Conservation (phyloP, 2,888 invertebrate species). For the Drosophila mimica region DNA sequence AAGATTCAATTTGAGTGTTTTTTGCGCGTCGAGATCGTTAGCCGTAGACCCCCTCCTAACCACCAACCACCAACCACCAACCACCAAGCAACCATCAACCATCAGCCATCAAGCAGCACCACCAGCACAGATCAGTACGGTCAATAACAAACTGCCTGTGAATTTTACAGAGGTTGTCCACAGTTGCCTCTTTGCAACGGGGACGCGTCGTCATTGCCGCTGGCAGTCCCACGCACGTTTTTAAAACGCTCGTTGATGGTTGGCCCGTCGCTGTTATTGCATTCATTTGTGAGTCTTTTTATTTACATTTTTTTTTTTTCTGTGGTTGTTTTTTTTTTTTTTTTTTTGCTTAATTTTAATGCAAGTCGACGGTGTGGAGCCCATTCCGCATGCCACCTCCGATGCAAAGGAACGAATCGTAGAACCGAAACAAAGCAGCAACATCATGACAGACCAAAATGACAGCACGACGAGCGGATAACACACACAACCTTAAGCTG, state of each 20-base stretch:
- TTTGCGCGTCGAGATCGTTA: slow-evolving; percentile 21
- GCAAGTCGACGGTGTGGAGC: slow-evolving; percentile 49
- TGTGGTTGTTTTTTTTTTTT: slow-evolving; percentile 68
- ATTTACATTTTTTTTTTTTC: slow-evolving; percentile 70
- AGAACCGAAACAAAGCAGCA: slow-evolving; percentile 52
- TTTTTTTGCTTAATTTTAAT: slow-evolving; percentile 67
- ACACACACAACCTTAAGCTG: slow-evolving; percentile 45
- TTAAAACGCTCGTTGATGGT: slow-evolving; percentile 57
- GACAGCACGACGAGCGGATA: slow-evolving; percentile 50
- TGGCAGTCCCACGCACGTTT: slow-evolving; percentile 75
- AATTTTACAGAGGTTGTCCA: slow-evolving; percentile 37
- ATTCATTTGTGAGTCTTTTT: slow-evolving; percentile 72
- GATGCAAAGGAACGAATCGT: slow-evolving; percentile 55
- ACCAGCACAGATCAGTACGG: slow-evolving; percentile 21
- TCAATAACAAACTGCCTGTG: slow-evolving; percentile 32
- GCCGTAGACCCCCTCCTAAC: slow-evolving; percentile 15
- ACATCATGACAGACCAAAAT: slow-evolving; percentile 58
- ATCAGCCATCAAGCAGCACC: background rate
- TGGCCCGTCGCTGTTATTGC: slow-evolving; percentile 66
- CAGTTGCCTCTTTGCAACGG: slow-evolving; percentile 22
- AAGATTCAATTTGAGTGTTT: slow-evolving; percentile 73
- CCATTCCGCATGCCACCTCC: slow-evolving; percentile 65
- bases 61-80: slow-evolving; percentile 1
- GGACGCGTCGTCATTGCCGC: slow-evolving; percentile 58
- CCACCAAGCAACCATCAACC: background rate